Evolutionary conservation across 2,888 invertebrate genomes (phyloP).

Genomic region (Acanthoscelides obtectus): DNA sequence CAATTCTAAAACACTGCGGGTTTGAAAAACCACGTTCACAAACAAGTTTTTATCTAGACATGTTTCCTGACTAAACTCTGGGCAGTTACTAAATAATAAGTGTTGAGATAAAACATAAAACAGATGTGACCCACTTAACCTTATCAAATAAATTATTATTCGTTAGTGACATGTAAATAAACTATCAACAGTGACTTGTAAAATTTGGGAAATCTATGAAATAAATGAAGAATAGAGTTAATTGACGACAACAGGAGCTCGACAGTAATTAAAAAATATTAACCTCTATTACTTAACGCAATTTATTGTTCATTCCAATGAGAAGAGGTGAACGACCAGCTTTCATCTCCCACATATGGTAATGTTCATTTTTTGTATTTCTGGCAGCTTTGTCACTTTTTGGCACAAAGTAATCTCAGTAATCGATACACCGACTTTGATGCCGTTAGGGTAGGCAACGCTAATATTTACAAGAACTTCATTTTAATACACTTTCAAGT

Average conservation of each 20-base stretch:
- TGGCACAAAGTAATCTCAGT: no score
- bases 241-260: neutral
- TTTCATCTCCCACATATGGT: neutral
- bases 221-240: neutral
- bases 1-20: neutral
- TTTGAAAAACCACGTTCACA: neutral
- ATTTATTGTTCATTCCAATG: neutral
- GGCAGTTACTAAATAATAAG: neutral
- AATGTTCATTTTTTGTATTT: neutral
- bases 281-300: neutral
- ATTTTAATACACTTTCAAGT: no score
- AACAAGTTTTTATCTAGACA: neutral
- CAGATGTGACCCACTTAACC: neutral
- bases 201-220: neutral
- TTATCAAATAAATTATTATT: neutral
- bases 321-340: neutral
- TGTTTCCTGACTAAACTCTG: neutral
- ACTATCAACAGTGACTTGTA: neutral
- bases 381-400: no score
- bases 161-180: neutral
- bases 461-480: no score
- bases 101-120: neutral
- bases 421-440: no score
- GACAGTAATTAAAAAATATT: neutral
- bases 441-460: no score